Evolutionary conservation across 1,140 invertebrate species (phyloP), one percentile per base, ranked within the genome.

Genomic region (Zophobas morio): DNA sequence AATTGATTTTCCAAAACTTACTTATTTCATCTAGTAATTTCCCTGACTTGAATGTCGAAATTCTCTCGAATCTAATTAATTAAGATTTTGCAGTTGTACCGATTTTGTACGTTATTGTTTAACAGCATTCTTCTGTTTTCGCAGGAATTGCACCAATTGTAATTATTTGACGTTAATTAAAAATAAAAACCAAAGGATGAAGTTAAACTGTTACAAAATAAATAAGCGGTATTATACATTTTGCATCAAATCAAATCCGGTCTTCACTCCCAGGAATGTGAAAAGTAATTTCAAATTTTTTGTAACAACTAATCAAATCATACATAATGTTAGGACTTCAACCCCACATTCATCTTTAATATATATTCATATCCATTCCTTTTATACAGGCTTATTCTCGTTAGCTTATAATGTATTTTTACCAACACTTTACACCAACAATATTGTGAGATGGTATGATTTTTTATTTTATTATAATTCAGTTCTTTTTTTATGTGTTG

Each of bases 211-310:
- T 46, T 46, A 46, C 42, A 20, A 20, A 20, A 20, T 20, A 20
- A 20, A 20, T 20, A 20, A 20, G 20, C 20, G 20, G 20, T 20
- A 46, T 46, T 46, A 46, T 46, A 0, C 0, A 46, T 46, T 46
- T 46, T 46, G 42, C 42, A 46, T 46, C 42, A 46, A 46, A 46
- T 46, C 42, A 46, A 46, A 46, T 46, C 42, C 42, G 42, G 42
- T 46, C 42, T 46, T 46, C 42, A 46, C 42, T 0, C 42, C 42
- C 42, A 46, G 42, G 6, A 46, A 46, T 46, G 42, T 46, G 42
- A 46, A 46, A 46, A 46, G 42, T 46, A 46, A 46, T 46, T 46
- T 46, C 42, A 46, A 46, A 46, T 46, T 46, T 46, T 46, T 46
- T 46, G 42, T 46, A 46, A 46, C 42, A 46, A 0, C 42, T 46